Evolutionary conservation across 2,888 invertebrate species (phyloP), one percentile per base, ranked within the genome.

Genomic region (Zaprionus obscuricornis): DNA sequence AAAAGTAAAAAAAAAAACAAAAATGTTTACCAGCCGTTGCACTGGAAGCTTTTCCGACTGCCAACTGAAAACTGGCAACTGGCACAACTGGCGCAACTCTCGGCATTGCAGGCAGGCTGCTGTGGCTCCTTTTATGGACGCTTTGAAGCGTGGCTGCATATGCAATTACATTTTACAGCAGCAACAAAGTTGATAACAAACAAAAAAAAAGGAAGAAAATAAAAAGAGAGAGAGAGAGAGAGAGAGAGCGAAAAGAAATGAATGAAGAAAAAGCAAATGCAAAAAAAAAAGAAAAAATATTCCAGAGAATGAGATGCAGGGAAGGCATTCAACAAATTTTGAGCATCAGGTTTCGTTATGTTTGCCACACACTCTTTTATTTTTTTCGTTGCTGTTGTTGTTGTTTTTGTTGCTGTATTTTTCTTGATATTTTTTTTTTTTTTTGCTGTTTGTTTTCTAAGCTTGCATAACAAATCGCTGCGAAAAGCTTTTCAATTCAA

Each of bases 401-500:
- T 34, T 17, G 20, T 40, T 42, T 18, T 17, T 31, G 24, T 31
- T 47, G 34, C 34, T 51, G 16, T 43, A 29, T 42, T 37, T 31
- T 17, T 33, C 37, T 59, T 57, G 22, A 39, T 16, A 33, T 52
- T 65, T 22, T 31, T 34, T 43, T 24, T 56, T 46, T 46, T 26
- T 59, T 50, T 59, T 58, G n/a, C 34, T 60, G 64, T 64, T 75
- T 75, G 68, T 68, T 74, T 81, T 76, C 74, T 81, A 75, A 75
- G 68, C 78, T 73, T 82, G 78, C 82, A 82, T 70, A 82, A 73
- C 66, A 79, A 79, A 82, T 78, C 63, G 74, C 64, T 64, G 54
- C 57, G 71, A 71, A 76, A 64, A 82, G 79, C 75, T 74, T 81
- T 81, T 81, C 77, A 78, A 78, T 74, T 69, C 72, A 81, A 78